A percentile compares a stretch with the other conserved stretches of the same genome.
Evolutionary conservation across 2,888 invertebrate species (phyloP).

Genomic region (Erebia palarica): DNA sequence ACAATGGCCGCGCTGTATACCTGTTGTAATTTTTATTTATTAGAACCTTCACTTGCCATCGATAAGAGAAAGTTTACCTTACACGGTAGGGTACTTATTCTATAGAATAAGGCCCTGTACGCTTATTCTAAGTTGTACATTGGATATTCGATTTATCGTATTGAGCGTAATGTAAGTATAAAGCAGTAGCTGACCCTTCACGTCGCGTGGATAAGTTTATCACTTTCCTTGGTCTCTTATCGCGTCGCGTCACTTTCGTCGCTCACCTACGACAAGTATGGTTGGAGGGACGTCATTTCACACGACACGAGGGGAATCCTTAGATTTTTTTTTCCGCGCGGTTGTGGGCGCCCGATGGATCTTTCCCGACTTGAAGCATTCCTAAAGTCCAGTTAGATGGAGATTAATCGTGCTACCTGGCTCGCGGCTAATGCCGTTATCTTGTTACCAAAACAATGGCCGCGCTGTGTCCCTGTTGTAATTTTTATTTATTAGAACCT

Average conservation of each 20-base stretch:
- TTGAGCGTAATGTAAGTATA: no score
- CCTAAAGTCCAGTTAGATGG: conserved; percentile 50
- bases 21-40: conserved; percentile 54
- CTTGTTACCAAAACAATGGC: conserved; percentile 72
- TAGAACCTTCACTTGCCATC: conserved; percentile 35
- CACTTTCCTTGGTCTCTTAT: no score
- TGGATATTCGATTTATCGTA: no score
- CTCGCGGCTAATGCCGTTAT: conserved; percentile 73
- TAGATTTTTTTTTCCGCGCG: no score
- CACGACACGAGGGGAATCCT: no score
- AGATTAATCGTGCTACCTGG: conserved; percentile 64
- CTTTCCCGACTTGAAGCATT: conserved; percentile 41
- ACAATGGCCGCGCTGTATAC: conserved; percentile 54
- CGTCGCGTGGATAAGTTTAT: no score
- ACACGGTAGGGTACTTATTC: neutral
- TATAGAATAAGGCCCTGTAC: neutral
- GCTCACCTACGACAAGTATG: no score
- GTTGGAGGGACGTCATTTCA: no score
- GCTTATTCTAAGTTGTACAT: no score
- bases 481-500: conserved; percentile 53
- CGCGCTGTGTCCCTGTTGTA: conserved; percentile 39
- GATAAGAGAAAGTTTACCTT: conserved; percentile 27
- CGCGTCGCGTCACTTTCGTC: no score
- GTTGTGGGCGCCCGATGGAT: neutral
- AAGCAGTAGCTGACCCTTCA: no score